Evolutionary conservation across 2,888 invertebrate species (phyloP).

Genomic region (Hipparchia semele): DNA sequence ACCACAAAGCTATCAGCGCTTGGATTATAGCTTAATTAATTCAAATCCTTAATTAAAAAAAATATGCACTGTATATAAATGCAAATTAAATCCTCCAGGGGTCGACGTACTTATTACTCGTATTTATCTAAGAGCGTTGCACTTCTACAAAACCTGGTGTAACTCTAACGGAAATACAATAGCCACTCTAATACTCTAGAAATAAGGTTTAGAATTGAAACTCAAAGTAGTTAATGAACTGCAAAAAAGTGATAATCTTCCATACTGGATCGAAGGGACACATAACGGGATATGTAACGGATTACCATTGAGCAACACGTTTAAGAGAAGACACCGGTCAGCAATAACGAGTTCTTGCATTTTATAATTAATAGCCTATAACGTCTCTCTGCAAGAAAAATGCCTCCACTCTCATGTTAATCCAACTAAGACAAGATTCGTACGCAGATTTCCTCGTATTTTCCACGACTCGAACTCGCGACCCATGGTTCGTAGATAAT

Average conservation of each 20-base stretch:
- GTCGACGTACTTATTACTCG: slow-evolving; percentile 41
- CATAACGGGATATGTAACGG: slow-evolving; percentile 73
- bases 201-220: slow-evolving; percentile 24
- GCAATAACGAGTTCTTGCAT: too few species aligned
- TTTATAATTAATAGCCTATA: too few species aligned
- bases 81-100: slow-evolving; percentile 37
- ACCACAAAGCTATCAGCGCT: too few species aligned
- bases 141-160: slow-evolving; percentile 22
- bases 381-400: too few species aligned
- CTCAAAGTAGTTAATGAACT: background rate
- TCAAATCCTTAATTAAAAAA: slow-evolving; percentile 15
- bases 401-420: too few species aligned
- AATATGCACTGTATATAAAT: slow-evolving; percentile 21
- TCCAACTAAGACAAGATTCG: too few species aligned
- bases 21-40: background rate
- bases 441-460: too few species aligned
- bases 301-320: slow-evolving; percentile 34
- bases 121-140: slow-evolving; percentile 48
- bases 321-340: background rate
- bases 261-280: slow-evolving; percentile 69
- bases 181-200: background rate
- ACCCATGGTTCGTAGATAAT: too few species aligned
- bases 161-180: background rate
- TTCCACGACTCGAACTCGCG: too few species aligned
- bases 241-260: slow-evolving; percentile 15